Evolutionary conservation across 2,888 invertebrate genomes (phyloP).

Genomic region (Sesia bembeciformis): DNA sequence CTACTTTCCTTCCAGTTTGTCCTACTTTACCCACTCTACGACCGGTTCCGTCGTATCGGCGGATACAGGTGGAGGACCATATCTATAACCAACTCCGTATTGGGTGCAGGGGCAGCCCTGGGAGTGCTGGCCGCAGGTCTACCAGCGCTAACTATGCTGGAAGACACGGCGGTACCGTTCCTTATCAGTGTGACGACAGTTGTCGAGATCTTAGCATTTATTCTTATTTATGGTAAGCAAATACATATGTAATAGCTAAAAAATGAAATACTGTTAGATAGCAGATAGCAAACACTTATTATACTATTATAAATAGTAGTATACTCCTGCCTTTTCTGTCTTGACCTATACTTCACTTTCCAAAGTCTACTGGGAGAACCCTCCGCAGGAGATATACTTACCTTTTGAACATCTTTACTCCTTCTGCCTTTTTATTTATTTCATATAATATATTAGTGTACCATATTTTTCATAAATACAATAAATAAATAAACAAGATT

Average conservation of each 20-base stretch:
- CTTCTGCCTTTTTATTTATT: too few relatives aligned
- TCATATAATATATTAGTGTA: too few relatives aligned
- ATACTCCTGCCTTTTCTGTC: too few relatives aligned
- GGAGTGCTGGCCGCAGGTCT: constrained; percentile 25
- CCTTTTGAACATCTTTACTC: too few relatives aligned
- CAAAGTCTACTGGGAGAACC: too few relatives aligned
- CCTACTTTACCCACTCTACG: constrained; percentile 43
- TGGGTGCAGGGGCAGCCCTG: constrained; percentile 26
- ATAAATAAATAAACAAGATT: too few relatives aligned
- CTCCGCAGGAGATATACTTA: too few relatives aligned
- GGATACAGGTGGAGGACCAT: constrained; percentile 40
- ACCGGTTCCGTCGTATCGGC: constrained; percentile 36
- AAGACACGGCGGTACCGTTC: constrained; percentile 39
- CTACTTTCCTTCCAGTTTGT: constrained; percentile 29
- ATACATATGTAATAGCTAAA: neutral
- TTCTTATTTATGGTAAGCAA: constrained; percentile 47
- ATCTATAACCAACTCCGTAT: constrained; percentile 25
- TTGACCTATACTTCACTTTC: too few relatives aligned
- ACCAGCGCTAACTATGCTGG: constrained; percentile 28
- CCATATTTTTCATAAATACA: too few relatives aligned
- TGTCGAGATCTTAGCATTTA: constrained; percentile 41
- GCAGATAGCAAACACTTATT: too few relatives aligned
- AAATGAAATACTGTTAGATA: too few relatives aligned
- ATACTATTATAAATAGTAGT: too few relatives aligned
- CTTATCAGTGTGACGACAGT: constrained; percentile 33